Evolutionary conservation across 2,888 invertebrate genomes (phyloP), one percentile per base, ranked within the genome.

Genomic region (Xestia sexstrigata): DNA sequence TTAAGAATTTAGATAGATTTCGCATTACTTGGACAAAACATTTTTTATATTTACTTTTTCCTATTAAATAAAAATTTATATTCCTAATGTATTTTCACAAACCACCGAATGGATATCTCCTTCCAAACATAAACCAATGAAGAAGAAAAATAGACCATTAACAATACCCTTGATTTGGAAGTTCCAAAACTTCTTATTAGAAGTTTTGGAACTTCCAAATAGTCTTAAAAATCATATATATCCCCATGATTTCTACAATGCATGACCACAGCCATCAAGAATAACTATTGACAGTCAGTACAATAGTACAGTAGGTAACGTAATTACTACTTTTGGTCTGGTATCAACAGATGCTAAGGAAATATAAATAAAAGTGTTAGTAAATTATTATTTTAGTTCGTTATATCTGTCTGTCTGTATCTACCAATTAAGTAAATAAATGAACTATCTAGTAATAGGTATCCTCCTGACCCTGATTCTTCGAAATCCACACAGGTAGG

Each of bases 1-100:
- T 49, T 45, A 58, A 66, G 72, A 79, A 79, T 70, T 52, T 9
- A 42, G 9, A 42, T 69, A 52, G 69, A 45, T 42, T 73, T 13
- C 17, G 17, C 9, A 15, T 11, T 39, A 69, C n/a, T 68, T 0
- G 3, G 20, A 0, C 2, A 8, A 47, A 45, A 70, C 9, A 15
- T 30, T 30, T 45, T 42, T 30, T 13, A 15, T 49, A 0, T 49
- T 8, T 23, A n/a, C n/a, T 20, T 17, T n/a, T 52, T 52, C 35
- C 20, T 1, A n/a, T 11, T 35, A 1, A 23, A 13, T 5, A 9
- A 7, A 20, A 70, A 13, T 15, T 9, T 35, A 35, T 1, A 3
- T 35, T 3, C 11, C 13, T 0, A 23, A 17, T 63, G 7, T 23
- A 5, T 2, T 35, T 23, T 7, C 13, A 11, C 3, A 23, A 26